A percentile compares a stretch with the other conserved stretches of the same genome.
These are phyloP conservation scores for Drosophila ogumai DNA, from an alignment of 1,140 invertebrate genomes.

Conservation along the genomic window DNA sequence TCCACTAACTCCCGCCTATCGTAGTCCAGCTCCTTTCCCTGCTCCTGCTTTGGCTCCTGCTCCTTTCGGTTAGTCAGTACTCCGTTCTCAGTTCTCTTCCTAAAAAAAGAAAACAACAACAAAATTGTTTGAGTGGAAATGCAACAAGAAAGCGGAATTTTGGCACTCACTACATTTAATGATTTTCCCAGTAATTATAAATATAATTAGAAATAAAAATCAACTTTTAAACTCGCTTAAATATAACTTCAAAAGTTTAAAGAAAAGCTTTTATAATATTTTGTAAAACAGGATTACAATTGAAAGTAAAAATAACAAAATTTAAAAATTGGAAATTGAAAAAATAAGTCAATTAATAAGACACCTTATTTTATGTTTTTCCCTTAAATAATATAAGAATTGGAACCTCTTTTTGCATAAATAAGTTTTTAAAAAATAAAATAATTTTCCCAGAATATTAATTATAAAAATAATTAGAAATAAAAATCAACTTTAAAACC, in stretches of 20 bases:
- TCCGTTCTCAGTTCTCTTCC: conserved; percentile 6
- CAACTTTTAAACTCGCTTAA: too few relatives aligned
- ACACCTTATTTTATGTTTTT: too few relatives aligned
- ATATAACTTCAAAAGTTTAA: too few relatives aligned
- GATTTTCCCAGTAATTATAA: background rate
- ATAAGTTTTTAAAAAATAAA: too few relatives aligned
- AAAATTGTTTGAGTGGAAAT: conserved; percentile 38
- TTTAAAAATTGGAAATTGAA: too few relatives aligned
- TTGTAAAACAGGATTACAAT: too few relatives aligned
- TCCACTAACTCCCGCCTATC: conserved; percentile 26
- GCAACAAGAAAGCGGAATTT: conserved; percentile 8
- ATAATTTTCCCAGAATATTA: background rate
- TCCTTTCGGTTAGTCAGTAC: conserved; percentile 9
- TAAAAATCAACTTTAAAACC: too few relatives aligned
- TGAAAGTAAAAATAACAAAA: too few relatives aligned
- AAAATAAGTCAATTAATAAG: too few relatives aligned
- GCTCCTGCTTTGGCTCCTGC: background rate
- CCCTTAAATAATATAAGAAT: background rate
- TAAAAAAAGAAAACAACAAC: background rate
- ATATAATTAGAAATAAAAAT: background rate
- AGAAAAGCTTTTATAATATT: too few relatives aligned
- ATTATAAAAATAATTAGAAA: too few relatives aligned
- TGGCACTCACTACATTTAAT: conserved; percentile 1
- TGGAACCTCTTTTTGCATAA: background rate
- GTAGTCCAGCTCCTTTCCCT: background rate